Evolutionary conservation across 2,113 vertebrate species (phyloP).

Genomic region (Xerus inauris): DNA sequence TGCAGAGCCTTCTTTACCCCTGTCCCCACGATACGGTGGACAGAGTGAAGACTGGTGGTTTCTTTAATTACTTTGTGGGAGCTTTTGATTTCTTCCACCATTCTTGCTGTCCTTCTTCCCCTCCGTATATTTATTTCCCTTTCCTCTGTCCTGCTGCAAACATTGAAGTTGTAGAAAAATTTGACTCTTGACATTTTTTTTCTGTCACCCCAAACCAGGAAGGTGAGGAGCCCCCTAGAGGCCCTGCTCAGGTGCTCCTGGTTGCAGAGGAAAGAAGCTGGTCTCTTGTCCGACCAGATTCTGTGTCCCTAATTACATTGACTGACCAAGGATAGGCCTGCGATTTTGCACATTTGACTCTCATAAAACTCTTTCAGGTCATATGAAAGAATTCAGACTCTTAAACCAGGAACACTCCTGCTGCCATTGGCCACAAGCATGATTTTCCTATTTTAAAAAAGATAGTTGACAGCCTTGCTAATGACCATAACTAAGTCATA

Average conservation of each 20-base stretch:
- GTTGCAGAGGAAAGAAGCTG: background rate
- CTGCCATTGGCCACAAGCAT: background rate
- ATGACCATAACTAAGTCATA: background rate
- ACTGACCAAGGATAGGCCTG: background rate
- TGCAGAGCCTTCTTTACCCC: accelerated
- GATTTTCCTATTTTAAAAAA: background rate
- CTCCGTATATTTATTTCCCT: background rate
- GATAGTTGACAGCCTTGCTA: background rate
- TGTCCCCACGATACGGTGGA: background rate
- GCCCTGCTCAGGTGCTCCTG: background rate
- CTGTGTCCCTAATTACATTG: background rate
- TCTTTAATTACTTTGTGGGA: background rate
- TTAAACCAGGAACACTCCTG: background rate
- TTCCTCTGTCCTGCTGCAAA: background rate
- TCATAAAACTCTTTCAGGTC: background rate
- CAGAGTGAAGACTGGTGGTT: background rate
- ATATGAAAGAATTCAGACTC: background rate
- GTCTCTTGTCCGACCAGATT: background rate
- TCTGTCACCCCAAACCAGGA: background rate
- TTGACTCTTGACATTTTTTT: background rate
- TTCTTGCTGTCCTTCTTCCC: background rate
- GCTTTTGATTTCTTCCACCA: background rate
- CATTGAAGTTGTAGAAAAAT: background rate
- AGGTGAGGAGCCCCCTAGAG: background rate
- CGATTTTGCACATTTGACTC: background rate